Evolutionary conservation across 2,113 vertebrate genomes (phyloP).

Genomic region (Oreochromis aureus): DNA sequence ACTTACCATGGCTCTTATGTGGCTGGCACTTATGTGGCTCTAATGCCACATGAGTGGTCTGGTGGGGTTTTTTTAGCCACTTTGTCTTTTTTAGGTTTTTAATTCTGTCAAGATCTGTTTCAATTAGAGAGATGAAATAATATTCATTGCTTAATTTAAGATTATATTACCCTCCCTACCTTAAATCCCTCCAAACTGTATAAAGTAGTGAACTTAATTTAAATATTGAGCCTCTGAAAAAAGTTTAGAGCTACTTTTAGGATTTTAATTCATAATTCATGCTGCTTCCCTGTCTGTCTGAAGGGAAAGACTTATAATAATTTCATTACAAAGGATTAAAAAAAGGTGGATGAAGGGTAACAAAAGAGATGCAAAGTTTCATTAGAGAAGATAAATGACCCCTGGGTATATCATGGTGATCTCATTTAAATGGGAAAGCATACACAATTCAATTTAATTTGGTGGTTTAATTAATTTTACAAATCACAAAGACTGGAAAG

Average conservation of each 20-base stretch:
- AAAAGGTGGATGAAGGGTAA: background rate
- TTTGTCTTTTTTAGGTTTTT: background rate
- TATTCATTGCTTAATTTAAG: background rate
- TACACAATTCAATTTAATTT: background rate
- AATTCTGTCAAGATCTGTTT: background rate
- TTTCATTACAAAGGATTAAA: slow-evolving; percentile 15
- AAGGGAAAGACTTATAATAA: background rate
- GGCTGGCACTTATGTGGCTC: background rate
- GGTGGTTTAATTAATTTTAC: background rate
- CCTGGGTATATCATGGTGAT: background rate
- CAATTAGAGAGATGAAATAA: background rate
- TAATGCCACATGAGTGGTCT: background rate
- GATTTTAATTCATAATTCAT: slow-evolving; percentile 38
- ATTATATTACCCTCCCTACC: background rate
- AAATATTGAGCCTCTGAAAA: background rate
- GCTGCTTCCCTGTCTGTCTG: background rate
- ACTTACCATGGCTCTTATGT: background rate
- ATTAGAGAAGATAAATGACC: background rate
- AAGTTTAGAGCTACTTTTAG: slow-evolving; percentile 14
- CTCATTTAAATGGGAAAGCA: background rate
- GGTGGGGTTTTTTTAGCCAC: fast-evolving
- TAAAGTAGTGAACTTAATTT: background rate
- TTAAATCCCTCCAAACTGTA: background rate
- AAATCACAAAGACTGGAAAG: background rate
- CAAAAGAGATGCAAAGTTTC: background rate